Base-by-base conservation (phyloP, 1,140 invertebrate genomes). In the Ectropis grisescens region DNA sequence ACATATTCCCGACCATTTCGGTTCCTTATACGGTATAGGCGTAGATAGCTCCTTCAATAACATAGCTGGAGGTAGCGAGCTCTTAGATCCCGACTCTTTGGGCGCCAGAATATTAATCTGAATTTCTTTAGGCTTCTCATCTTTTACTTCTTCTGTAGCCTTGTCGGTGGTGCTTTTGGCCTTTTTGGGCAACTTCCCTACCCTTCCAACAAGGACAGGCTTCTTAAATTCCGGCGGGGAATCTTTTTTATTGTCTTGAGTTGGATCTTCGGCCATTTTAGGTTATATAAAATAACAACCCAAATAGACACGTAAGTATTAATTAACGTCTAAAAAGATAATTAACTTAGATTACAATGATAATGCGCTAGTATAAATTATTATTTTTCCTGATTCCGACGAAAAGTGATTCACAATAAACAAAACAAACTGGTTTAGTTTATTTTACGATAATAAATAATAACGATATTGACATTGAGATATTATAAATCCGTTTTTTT, bases 1-100 rank as follows among this genome's bases (percentile, higher is more conserved):
- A 2, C 91, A 89, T n/a, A 85, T 42, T 0, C 88, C 88, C 28
- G 89, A 87, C 93, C 93, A 95, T 35, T 81, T 66, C 1, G 93
- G 93, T 62, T 92, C 90, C 67, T 85, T 87, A 55, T 95, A 94
- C 0, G 89, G 86, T 42, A 80, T 57, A n/a, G 71, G 61, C 1
- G 58, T 65, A 11, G 47, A 49, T 26, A 71, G 37, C 53, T 79
- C 70, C 24, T 71, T 82, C 2, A 68, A 19, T 4, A 62, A 41
- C 13, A 61, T 45, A 1, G 61, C 52, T 2, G 71, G 56, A 1
- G 70, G 53, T 22, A 67, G 37, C 5, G 47, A 47, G 28, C 44
- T 57, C 29, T 59, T 59, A 0, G 45, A 13, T n/a, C 11, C 41
- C 1, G 41, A 36, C 42, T 61, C n/a, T n/a, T 43, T 42, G 8